Evolutionary conservation across 2,113 vertebrate genomes (phyloP).

Genomic region (Empidonax traillii): DNA sequence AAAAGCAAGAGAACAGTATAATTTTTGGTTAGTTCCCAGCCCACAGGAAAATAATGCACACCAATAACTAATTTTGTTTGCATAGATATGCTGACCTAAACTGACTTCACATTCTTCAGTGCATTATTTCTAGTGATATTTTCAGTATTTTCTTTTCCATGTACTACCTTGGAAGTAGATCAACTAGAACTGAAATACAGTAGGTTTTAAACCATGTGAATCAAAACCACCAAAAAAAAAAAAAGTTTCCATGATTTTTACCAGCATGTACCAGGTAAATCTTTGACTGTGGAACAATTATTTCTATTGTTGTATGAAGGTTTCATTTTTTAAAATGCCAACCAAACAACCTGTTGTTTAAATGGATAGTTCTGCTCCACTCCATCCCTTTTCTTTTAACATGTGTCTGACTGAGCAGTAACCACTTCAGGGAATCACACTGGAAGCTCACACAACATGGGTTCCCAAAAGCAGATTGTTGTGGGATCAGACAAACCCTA

Average conservation of each 20-base stretch:
- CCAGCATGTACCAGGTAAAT: neutral
- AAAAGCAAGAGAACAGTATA: neutral
- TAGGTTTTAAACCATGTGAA: neutral
- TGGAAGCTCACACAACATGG: neutral
- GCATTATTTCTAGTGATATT: neutral
- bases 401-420: neutral
- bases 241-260: neutral
- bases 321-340: neutral
- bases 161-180: neutral
- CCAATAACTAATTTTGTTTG: neutral
- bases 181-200: neutral
- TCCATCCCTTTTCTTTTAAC: neutral
- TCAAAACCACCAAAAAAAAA: neutral
- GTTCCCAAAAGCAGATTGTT: neutral
- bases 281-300: neutral
- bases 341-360: neutral
- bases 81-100: neutral
- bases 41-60: neutral
- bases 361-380: neutral
- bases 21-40: neutral
- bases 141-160: neutral
- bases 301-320: neutral
- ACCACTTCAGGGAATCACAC: neutral
- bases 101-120: neutral
- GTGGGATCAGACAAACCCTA: neutral